Evolutionary conservation across 2,797 vertebrate species (phyloP).

Genomic region (Danio choprae): DNA sequence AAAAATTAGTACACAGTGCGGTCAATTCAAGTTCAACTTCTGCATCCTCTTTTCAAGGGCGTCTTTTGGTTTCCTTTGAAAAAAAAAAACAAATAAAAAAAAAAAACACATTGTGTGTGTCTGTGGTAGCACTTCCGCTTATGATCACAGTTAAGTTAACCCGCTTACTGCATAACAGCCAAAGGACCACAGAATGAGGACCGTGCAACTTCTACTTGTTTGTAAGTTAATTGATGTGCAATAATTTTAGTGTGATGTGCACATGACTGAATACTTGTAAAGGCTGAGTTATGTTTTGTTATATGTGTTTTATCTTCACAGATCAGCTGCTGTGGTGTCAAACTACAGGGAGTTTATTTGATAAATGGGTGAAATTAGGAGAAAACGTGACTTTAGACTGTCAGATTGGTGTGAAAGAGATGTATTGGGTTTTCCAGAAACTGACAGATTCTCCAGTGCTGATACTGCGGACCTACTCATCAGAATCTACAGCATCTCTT

Average conservation of each 20-base stretch:
- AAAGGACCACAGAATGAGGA: conserved; percentile 10
- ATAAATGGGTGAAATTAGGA: not conserved
- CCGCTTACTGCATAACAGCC: not conserved
- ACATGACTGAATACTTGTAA: not conserved
- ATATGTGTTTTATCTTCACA: not conserved
- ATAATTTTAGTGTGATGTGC: not conserved
- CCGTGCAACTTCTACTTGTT: not conserved
- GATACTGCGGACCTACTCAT: not conserved
- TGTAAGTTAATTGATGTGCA: not conserved
- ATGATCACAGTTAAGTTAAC: not conserved
- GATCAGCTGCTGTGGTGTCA: not conserved
- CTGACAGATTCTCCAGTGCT: not conserved
- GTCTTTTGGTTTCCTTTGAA: not conserved
- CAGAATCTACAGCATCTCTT: rapidly evolving
- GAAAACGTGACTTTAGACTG: conserved; percentile 27
- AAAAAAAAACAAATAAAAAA: no score
- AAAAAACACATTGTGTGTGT: not conserved
- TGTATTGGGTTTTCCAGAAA: conserved; percentile 13
- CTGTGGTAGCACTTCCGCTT: not conserved
- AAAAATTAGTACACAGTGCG: not conserved
- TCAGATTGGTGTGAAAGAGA: rapidly evolving
- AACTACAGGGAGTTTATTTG: not conserved
- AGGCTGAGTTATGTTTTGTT: not conserved
- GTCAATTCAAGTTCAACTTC: not conserved
- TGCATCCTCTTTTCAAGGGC: conserved; percentile 1